Evolutionary conservation across 2,113 vertebrate species (phyloP).

Genomic region (Pelodiscus sinensis): DNA sequence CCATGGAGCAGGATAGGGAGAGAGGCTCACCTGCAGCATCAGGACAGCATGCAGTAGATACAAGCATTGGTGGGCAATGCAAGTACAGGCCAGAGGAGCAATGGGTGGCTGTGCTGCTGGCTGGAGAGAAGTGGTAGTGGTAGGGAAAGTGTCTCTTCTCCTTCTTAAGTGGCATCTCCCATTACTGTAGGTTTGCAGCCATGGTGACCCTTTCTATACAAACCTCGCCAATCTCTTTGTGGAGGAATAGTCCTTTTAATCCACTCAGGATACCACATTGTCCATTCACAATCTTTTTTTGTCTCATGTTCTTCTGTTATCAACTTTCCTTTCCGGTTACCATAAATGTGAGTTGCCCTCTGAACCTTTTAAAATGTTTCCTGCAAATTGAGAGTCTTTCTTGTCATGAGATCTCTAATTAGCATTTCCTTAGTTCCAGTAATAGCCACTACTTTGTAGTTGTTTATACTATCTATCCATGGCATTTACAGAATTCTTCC

Average conservation of each 20-base stretch:
- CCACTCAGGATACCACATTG: neutral
- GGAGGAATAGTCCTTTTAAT: neutral
- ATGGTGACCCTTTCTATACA: neutral
- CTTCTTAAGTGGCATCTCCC: neutral
- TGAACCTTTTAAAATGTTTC: neutral
- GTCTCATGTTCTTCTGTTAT: neutral
- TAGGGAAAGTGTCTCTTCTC: neutral
- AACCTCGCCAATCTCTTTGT: neutral
- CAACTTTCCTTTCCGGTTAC: neutral
- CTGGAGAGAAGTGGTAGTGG: too few species aligned
- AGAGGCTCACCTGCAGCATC: too few species aligned
- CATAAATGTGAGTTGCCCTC: neutral
- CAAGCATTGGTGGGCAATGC: too few species aligned
- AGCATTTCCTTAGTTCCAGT: neutral
- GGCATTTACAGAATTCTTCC: neutral
- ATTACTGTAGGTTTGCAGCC: neutral
- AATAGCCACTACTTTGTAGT: neutral
- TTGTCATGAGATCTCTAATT: neutral
- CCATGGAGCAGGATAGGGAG: too few species aligned
- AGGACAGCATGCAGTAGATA: too few species aligned
- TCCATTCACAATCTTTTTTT: neutral
- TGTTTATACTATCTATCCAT: neutral
- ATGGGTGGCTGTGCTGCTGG: too few species aligned
- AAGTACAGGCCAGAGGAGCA: too few species aligned
- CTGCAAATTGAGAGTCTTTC: neutral